A percentile compares a stretch with the other conserved stretches of the same genome.
phyloP scores from a whole-genome alignment of 2,113 vertebrate genomes.

The Nesoenas mayeri region DNA sequence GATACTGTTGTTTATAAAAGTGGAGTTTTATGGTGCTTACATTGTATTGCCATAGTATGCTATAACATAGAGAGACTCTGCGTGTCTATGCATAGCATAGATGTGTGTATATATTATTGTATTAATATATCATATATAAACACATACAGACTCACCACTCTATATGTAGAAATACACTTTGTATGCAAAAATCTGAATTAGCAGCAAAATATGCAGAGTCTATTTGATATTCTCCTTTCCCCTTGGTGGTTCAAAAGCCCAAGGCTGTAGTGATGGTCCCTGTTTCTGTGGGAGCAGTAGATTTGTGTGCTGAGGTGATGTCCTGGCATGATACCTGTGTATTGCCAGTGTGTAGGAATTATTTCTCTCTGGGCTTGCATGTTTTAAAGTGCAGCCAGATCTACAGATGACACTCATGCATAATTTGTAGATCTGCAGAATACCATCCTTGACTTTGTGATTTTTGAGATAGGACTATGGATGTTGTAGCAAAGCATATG shows the following conservation, averaged over 20 bases:
- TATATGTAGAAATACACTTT: neutral
- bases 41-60: fast-evolving
- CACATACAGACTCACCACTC: neutral
- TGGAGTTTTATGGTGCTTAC: neutral
- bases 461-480: neutral
- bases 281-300: neutral
- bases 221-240: neutral
- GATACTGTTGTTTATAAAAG: neutral
- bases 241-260: neutral
- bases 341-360: neutral
- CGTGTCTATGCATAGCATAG: neutral
- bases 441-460: neutral
- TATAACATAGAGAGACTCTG: fast-evolving
- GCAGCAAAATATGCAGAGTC: neutral
- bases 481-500: neutral
- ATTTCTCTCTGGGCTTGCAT: neutral
- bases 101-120: neutral
- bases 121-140: neutral
- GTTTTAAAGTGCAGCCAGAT: neutral
- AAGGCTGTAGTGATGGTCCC: neutral
- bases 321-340: neutral
- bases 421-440: neutral
- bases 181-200: neutral
- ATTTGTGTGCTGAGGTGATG: neutral
- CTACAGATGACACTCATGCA: neutral